phyloP scores from a whole-genome alignment of 2,888 invertebrate species.

The Formica aserva region DNA sequence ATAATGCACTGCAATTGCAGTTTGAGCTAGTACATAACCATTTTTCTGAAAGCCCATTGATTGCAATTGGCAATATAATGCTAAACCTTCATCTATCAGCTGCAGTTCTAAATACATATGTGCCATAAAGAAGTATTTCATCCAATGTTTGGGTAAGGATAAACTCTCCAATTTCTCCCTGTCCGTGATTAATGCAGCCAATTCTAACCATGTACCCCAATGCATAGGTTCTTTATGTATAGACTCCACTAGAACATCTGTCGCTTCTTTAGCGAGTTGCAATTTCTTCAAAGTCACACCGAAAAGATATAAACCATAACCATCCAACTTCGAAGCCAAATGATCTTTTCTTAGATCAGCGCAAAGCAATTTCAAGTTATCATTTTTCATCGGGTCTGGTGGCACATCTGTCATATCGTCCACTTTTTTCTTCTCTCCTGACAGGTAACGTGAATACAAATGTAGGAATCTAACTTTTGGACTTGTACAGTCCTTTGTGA shows the following conservation, averaged over 20 bases:
- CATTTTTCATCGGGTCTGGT: constrained; percentile 87
- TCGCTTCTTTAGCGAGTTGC: constrained; percentile 92
- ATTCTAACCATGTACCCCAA: constrained; percentile 98
- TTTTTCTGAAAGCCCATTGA: constrained; percentile 94
- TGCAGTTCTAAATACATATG: constrained; percentile 96
- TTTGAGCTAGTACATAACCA: constrained; percentile 95
- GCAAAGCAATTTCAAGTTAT: constrained; percentile 87
- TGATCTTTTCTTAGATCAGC: constrained; percentile 88
- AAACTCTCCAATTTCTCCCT: constrained; percentile 91
- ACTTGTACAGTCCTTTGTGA: constrained; percentile 90
- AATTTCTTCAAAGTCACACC: constrained; percentile 96
- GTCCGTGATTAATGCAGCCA: constrained; percentile 94
- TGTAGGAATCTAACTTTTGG: constrained; percentile 93
- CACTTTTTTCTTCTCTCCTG: constrained; percentile 95
- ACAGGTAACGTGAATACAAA: constrained; percentile 94
- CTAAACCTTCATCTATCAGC: constrained; percentile 95
- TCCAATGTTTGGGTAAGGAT: constrained; percentile 95
- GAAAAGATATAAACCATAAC: constrained; percentile 95
- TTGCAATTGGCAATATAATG: constrained; percentile 92
- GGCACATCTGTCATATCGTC: constrained; percentile 93
- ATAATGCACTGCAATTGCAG: constrained; percentile 97
- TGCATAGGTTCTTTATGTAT: constrained; percentile 93
- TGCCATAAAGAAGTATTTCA: constrained; percentile 96
- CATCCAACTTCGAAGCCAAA: constrained; percentile 91
- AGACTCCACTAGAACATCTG: constrained; percentile 92